These are phyloP conservation scores for Isoperla grammatica DNA, from an alignment of 2,888 invertebrate species.

Conservation along the genomic window DNA sequence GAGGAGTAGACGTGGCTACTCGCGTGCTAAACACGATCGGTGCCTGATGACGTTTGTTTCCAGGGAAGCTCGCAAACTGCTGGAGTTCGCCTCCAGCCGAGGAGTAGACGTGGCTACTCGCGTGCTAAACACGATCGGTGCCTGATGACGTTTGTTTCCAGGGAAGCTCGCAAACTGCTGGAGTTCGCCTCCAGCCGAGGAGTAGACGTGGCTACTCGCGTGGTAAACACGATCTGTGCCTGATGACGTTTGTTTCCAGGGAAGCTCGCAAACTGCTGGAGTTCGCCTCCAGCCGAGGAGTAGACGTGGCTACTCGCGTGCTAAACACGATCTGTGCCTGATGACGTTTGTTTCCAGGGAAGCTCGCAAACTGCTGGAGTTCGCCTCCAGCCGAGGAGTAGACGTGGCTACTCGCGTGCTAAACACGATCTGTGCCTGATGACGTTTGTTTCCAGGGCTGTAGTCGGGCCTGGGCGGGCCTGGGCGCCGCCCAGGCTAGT, in stretches of 20 bases:
- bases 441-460: no score
- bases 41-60: no score
- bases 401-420: no score
- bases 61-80: conserved; percentile 15
- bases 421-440: no score
- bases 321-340: conserved; percentile 7
- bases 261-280: conserved; percentile 14
- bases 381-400: no score
- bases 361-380: no score
- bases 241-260: conserved; percentile 18
- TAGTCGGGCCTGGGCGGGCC: no score
- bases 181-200: conserved; percentile 12
- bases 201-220: background rate
- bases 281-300: conserved; percentile 9
- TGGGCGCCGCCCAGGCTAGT: no score
- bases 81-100: conserved; percentile 9
- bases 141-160: no score
- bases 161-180: conserved; percentile 13
- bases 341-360: no score
- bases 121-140: conserved; percentile 4
- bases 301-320: background rate
- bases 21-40: conserved; percentile 1
- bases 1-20: conserved; percentile 5
- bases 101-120: conserved; percentile 2
- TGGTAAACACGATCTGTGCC: conserved; percentile 8